phyloP scores from a whole-genome alignment of 2,797 vertebrate genomes.

The Hirundo rustica region DNA sequence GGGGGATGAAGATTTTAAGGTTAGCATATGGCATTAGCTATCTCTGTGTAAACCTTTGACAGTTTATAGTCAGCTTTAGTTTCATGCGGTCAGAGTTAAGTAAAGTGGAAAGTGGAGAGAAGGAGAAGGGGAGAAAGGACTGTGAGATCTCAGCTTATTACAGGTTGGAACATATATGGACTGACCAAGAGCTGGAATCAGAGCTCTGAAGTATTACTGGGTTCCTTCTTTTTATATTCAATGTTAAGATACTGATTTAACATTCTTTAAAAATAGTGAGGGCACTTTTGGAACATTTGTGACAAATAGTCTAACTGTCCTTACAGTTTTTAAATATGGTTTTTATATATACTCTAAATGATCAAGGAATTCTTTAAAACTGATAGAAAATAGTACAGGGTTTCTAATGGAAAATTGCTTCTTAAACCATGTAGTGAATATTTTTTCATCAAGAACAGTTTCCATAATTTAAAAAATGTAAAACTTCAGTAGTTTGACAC shows the following conservation, averaged over 20 bases:
- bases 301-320: background rate
- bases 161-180: background rate
- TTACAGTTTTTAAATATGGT: background rate
- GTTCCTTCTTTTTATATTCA: background rate
- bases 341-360: background rate
- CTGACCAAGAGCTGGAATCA: background rate
- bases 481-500: background rate
- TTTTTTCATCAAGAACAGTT: background rate
- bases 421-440: background rate
- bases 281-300: background rate
- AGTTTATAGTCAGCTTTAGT: background rate
- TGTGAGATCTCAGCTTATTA: background rate
- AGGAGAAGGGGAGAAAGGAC: background rate
- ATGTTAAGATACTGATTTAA: background rate
- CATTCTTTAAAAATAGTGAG: background rate
- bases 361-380: background rate
- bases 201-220: background rate
- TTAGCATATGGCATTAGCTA: background rate
- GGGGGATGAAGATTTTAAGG: background rate
- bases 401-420: background rate
- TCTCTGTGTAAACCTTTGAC: background rate
- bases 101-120: background rate
- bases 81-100: background rate
- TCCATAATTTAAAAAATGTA: background rate
- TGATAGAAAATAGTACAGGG: background rate